Base-by-base conservation (phyloP, 2,113 vertebrate genomes). In the Coturnix japonica region DNA sequence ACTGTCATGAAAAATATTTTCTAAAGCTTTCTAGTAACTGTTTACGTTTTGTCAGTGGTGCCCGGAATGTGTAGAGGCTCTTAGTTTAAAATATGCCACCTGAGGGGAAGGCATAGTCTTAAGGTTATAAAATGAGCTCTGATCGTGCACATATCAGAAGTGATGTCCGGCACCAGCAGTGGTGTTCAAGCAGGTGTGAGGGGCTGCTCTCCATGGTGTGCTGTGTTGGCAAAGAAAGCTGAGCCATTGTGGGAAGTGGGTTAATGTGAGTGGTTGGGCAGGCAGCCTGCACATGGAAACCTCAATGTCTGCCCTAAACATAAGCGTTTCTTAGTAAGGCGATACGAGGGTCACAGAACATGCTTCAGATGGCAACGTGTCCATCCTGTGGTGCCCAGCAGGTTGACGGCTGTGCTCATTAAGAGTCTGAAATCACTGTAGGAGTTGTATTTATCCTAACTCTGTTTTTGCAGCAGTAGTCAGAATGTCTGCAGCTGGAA, bases 401-500 rank as follows among this genome's bases (percentile, higher is more conserved):
- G 86, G 77, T 75, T 90, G 91, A 88, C 81, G 84, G 77, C 47
- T 71, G 89, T 79, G 71, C 74, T 96, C 81, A 43, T 77, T 95
- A 90, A 85, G 67, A 93, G 61, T 90, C 85, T 76, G 88, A 76
- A 71, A 87, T 71, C n/a, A 72, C 85, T 85, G 54, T 73, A 95
- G 51, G 91, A 91, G 92, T 91, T 30, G 15, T 43, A 9, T 96
- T 94, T 96, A 71, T 93, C 46, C 90, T 83, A 84, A 39, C 77
- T 90, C 85, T 94, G 69, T 43, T 95, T 92, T 94, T 96, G 90
- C 81, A 59, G 90, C 81, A 59, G 81, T 35, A 21, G 90, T 96
- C 94, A 94, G 91, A 87, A 93, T 96, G 96, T 97, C 97, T 97
- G 95, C 96, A 97, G 93, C 78, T 88, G 94, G 90, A 91, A 92